Evolutionary conservation across 2,797 vertebrate species (phyloP), one percentile per base, ranked within the genome.

Genomic region (Anomalospiza imberbis): DNA sequence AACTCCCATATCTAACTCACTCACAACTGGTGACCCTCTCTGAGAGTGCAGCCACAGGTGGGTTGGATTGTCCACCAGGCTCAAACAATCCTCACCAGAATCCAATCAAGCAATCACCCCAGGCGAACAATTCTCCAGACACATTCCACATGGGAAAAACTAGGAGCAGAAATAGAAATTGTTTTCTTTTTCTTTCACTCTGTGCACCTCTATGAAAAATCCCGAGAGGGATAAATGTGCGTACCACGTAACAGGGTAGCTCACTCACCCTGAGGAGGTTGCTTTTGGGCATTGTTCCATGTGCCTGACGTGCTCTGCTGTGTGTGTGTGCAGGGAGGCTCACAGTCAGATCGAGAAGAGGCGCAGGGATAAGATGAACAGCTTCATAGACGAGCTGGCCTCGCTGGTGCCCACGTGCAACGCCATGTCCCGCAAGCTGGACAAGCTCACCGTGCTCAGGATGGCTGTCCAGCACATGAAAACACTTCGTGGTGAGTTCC

Each of bases 381-480:
- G 99, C 92, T 99, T 99, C 95, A 99, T 99, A 34, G 99, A 99
- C 9, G 99, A 99, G 91, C 97, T 99, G 97, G 99, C 99, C 3
- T 99, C 99, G 6, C 96, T 99, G 95, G 99, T 99, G 62, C 99
- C 99, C 62, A 99, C 99, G 1, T 99, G 99, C 91, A 99, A 99
- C 1, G 99, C 99, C 31, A 99, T 99, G 99, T 99, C 99, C 72
- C 98, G 99, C 85, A 99, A 99, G 92, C 97, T 99, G 86, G 99
- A 99, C 96, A 99, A 99, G 90, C 98, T 99, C 48, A 99, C 99
- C 0, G 99, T 99, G 26, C 97, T 99, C 61, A 98, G 99, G 87
- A 99, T 99, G 99, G 99, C 99, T 4, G 99, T 99, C 50, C 99
- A 99, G 96, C 99, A 99, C 92, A 99, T 99, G 99, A 99, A 99